Evolutionary conservation across 1,140 invertebrate species (phyloP), one percentile per base, ranked within the genome.

Genomic region (Rhopalosiphum maidis): DNA sequence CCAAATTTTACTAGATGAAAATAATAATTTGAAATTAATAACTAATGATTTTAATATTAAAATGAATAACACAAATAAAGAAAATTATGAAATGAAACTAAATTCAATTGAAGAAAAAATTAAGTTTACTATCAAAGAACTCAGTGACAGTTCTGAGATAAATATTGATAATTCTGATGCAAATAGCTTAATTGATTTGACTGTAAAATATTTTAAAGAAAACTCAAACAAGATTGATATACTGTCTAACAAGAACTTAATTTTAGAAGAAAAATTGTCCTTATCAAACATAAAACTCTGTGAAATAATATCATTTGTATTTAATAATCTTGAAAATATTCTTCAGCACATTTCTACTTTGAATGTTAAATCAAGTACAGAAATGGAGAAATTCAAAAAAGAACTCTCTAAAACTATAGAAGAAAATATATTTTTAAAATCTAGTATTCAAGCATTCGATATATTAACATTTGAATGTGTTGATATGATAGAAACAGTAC

Each of bases 11-110:
- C 41, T 41, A 5, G 77, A 92, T 92, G 91, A 92, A 83, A 92
- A 92, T 37, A 92, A 85, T 25, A 92, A 92, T 92, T 85, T 92
- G 5, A 92, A 92, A 92, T 83, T 48, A 41, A 25, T 83, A 22
- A 11, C 7, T 11, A 37, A 46, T 51, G 22, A 92, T 37, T 37
- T 48, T 54, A 51, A 21, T 48, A 83, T 37, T 83, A 23, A 48
- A 25, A 54, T 83, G 1, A 82, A 46, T 83, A 51, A 85, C 6
- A 77, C 22, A 48, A 54, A 85, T 51, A 85, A 37, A 51, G 43
- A 92, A 85, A 92, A 30, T 92, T 0, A 51, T 92, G 9, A 30
- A 30, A 85, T 92, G 2, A 7, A 92, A 21, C 6, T 85, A 37
- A 92, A 92, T 85, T 37, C 25, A 92, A 92, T 92, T 85, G 77